Base-by-base conservation (phyloP, 1,140 invertebrate species). In the Branchinecta lindahli region DNA sequence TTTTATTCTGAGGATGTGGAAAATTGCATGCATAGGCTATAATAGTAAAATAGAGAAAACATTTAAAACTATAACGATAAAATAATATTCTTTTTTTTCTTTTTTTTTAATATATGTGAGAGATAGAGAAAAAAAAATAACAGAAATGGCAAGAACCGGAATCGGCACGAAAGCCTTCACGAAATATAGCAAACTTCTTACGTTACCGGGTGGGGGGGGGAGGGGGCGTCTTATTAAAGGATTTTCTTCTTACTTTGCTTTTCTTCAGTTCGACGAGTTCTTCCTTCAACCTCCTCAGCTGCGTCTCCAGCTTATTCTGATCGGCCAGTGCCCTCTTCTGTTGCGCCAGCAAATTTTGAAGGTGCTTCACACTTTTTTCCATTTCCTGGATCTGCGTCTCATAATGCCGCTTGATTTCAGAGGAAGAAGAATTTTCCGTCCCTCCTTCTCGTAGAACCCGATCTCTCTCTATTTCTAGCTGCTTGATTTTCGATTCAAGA, bases 391-490 rank as follows among this genome's bases (percentile, higher is more conserved):
- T 79, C 77, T 91, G 92, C 68, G 86, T 85, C 76, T 97, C 93
- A 81, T 96, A 98, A 20, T 61, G 52, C 18, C 52, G 12, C 52
- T 61, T 61, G 52, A 61, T 61, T 20, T 61, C 52, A 61, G 52
- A 61, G 18, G 52, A 61, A 15, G 52, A 61, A 20, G 52, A 15
- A 20, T 61, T 12, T 20, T 61, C 52, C 12, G 12, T 61, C 12
- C 52, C 52, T 61, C 52, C 52, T 61, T 61, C 52, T 6, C 52
- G 82, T n/a, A 96, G 79, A 0, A 96, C 88, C 77, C 92, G 92
- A 79, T 98, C 95, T 66, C 94, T 82, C 81, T 98, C 96, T 68
- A 90, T 86, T 78, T 96, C 90, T 0, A 94, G 97, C 72, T 88
- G 87, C 72, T 84, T 85, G 67, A 98, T 98, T 75, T 89, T 87